Conservation (phyloP, 2,113 vertebrate species). For the Tautogolabrus adspersus region DNA sequence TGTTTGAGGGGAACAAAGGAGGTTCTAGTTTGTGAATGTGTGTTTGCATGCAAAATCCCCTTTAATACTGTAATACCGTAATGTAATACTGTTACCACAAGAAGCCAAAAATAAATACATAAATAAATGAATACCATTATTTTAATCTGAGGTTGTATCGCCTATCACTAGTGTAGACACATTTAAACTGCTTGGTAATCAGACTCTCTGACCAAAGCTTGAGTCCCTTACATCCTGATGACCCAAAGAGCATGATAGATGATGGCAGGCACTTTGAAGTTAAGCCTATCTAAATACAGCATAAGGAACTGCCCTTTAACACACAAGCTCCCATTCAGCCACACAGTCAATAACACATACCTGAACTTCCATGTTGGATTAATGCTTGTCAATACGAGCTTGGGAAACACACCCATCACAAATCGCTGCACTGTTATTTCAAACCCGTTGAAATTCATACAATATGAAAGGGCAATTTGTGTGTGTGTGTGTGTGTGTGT, state of each 20-base stretch:
- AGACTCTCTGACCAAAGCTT: conserved; percentile 50
- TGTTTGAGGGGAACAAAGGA: too few species aligned
- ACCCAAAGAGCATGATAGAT: conserved; percentile 70
- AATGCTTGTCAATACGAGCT: conserved; percentile 61
- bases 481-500: conserved; percentile 23
- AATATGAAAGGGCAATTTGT: conserved; percentile 37
- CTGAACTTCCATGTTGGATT: conserved; percentile 69
- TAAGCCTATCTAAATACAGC: conserved; percentile 71
- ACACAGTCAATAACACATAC: conserved; percentile 70
- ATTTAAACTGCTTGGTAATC: conserved; percentile 39
- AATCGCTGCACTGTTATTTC: conserved; percentile 28
- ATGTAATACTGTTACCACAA: too few species aligned
- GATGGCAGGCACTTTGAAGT: conserved; percentile 73
- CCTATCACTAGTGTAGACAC: conserved; percentile 35
- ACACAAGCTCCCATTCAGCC: conserved; percentile 68
- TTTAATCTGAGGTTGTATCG: too few species aligned
- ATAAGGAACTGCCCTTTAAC: conserved; percentile 67
- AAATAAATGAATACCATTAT: too few species aligned
- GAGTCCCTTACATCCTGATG: conserved; percentile 55
- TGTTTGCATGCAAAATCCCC: too few species aligned
- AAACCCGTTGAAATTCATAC: conserved; percentile 35
- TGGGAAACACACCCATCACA: conserved; percentile 40
- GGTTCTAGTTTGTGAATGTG: too few species aligned
- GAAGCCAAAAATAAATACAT: too few species aligned
- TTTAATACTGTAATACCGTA: too few species aligned